Evolutionary conservation across 2,113 vertebrate genomes (phyloP), one percentile per base, ranked within the genome.

Genomic region (Anoura caudifer): DNA sequence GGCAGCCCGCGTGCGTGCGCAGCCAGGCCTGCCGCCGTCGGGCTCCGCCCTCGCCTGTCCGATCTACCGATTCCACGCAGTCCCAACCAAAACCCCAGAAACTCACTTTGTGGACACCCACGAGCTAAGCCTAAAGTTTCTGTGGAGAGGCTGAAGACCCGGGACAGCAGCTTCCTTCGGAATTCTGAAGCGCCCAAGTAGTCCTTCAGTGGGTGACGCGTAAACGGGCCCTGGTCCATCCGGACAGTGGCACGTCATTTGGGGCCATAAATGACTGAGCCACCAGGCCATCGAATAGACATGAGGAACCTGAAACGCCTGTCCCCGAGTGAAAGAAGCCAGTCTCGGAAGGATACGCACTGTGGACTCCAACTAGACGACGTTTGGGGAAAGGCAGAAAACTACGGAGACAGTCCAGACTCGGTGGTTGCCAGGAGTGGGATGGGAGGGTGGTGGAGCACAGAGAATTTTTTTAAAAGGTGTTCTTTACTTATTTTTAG

Each of bases 311-410:
- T 36, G 12, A 6, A 11, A 2, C 13, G 73, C 41, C 1, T 14
- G 11, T 19, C 33, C 1, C 61, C 43, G 8, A 20, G 50, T 11
- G 33, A 15, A 69, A 70, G 61, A 59, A 47, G 70, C 17, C 79
- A 1, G 7, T 41, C 47, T 26, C 16, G 12, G 11, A 59, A 16
- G 59, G 47, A 8, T 38, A 0, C 14, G 3, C 4, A 3, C 5
- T 24, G 50, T 7, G 3, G 13, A n/a, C 3, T 61, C 61, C 80
- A 69, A 11, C 14, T 7, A 3, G 3, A 2, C 3, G 79, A 15
- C n/a, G 26, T 20, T 24, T 52, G 70, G 41, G 41, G 50, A 59
- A 59, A 85, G 80, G 15, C 50, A 85, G 38, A 77, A 38, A n/a
- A 20, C 47, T 41, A 10, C 0, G n/a, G 41, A 15, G 38, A 20